Evolutionary conservation across 1,140 invertebrate species (phyloP).

Genomic region (Sarcophaga peregrina): DNA sequence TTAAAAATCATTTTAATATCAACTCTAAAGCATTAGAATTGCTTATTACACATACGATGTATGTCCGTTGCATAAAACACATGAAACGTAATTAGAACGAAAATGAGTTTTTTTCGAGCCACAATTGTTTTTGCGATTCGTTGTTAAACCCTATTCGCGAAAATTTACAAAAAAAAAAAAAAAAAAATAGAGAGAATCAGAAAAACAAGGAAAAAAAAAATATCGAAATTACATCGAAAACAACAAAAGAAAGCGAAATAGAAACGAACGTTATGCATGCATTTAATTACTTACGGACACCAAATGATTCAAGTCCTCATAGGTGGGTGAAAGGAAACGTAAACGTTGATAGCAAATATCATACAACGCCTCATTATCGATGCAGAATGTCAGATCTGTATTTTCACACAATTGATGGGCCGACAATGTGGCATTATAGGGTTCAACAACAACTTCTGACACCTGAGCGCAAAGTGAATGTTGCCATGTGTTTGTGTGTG

Average conservation of each 20-base stretch:
- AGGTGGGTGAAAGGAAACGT: constrained; percentile 82
- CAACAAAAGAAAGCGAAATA: neutral
- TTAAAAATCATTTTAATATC: no score
- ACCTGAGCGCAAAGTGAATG: constrained; percentile 68
- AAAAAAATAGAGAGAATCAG: no score
- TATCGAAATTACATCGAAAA: neutral
- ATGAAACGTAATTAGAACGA: no score
- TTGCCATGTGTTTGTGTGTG: neutral
- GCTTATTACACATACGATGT: no score
- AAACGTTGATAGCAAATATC: constrained; percentile 76
- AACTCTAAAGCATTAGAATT: no score
- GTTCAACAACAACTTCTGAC: constrained; percentile 77
- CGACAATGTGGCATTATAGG: constrained; percentile 85
- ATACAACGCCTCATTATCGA: constrained; percentile 77
- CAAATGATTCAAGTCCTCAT: constrained; percentile 80
- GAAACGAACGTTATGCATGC: neutral
- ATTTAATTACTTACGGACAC: constrained; percentile 71
- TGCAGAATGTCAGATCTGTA: constrained; percentile 78
- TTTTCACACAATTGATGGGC: constrained; percentile 84
- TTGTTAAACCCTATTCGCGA: no score
- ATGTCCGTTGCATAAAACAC: no score
- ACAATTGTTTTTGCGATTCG: no score
- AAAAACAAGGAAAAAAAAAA: no score
- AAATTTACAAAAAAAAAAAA: no score
- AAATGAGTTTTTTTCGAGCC: no score